Evolutionary conservation across 1,140 invertebrate species (phyloP).

Genomic region (Cotesia typhae): DNA sequence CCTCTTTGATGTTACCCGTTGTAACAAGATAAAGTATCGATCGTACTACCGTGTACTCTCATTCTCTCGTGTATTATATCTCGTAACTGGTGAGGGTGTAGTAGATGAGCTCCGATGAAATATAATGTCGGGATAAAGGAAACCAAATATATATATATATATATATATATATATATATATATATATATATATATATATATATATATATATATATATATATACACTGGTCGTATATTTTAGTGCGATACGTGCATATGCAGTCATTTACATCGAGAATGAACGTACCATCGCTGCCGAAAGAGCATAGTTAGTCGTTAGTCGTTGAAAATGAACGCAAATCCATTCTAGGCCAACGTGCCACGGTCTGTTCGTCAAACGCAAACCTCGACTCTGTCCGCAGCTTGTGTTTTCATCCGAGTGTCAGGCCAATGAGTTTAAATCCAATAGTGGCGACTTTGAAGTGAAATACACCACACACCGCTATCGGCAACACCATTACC

Average conservation of each 20-base stretch:
- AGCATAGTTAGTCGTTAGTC: neutral
- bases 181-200: too few relatives aligned
- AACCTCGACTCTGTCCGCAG: constrained; percentile 25
- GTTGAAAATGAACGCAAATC: constrained; percentile 14
- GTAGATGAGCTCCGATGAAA: neutral
- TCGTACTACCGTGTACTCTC: constrained; percentile 1
- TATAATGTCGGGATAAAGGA: neutral
- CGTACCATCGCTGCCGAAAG: neutral
- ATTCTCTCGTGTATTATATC: too few relatives aligned
- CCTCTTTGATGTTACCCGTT: constrained; percentile 21
- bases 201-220: too few relatives aligned
- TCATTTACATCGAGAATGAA: neutral
- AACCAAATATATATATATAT: too few relatives aligned
- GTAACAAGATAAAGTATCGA: constrained; percentile 25
- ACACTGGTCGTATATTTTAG: neutral
- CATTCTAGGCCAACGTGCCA: constrained; percentile 24
- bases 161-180: too few relatives aligned
- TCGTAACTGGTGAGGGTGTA: constrained; percentile 2
- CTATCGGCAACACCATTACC: constrained; percentile 3
- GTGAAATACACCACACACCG: constrained; percentile 18
- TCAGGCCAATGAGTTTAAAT: constrained; percentile 24
- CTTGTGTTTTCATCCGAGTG: constrained; percentile 21
- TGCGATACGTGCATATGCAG: constrained; percentile 2
- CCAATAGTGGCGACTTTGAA: constrained; percentile 28
- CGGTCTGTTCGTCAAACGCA: constrained; percentile 27